Conservation (phyloP, 2,888 invertebrate species). For the Drosophila mimetica region DNA sequence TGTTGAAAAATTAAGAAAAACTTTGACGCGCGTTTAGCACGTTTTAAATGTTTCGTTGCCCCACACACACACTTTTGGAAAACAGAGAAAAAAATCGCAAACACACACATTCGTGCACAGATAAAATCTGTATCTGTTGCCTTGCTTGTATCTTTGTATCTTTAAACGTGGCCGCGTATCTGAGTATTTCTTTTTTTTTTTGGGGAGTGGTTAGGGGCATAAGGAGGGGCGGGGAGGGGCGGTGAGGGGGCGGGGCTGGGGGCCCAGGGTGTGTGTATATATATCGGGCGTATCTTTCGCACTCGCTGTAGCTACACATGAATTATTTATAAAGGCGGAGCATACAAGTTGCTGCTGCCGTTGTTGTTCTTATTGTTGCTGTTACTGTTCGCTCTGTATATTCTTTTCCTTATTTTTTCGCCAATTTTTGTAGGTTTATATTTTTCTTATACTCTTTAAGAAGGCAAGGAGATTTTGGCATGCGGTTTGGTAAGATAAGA, state of each 20-base stretch:
- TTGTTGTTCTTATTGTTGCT: slow-evolving; percentile 50
- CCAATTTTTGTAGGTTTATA: slow-evolving; percentile 31
- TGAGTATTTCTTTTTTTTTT: slow-evolving; percentile 33
- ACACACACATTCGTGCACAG: slow-evolving; percentile 16
- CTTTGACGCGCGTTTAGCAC: slow-evolving; percentile 80
- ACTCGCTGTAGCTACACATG: slow-evolving; percentile 79
- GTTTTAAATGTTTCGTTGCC: slow-evolving; percentile 75
- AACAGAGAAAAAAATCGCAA: slow-evolving; percentile 12
- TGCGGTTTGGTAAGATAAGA: not conserved
- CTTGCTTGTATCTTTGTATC: slow-evolving; percentile 65
- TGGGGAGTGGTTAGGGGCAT: slow-evolving; percentile 38
- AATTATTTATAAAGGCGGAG: slow-evolving; percentile 85
- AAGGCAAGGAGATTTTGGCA: not conserved
- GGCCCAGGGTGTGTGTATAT: slow-evolving; percentile 42
- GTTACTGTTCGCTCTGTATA: slow-evolving; percentile 50
- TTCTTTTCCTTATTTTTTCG: slow-evolving; percentile 56
- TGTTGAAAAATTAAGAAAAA: slow-evolving; percentile 78
- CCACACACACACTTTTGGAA: slow-evolving; percentile 26
- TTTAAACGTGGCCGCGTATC: slow-evolving; percentile 71
- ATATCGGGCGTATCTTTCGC: slow-evolving; percentile 77
- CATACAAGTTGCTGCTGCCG: slow-evolving; percentile 82
- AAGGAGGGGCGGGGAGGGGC: slow-evolving; percentile 1
- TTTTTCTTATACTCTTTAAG: slow-evolving; percentile 24
- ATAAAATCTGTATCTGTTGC: slow-evolving; percentile 56
- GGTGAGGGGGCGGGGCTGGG: slow-evolving; percentile 2